Base-by-base conservation (phyloP, 1,140 invertebrate species). In the Zaprionus ghesquierei region DNA sequence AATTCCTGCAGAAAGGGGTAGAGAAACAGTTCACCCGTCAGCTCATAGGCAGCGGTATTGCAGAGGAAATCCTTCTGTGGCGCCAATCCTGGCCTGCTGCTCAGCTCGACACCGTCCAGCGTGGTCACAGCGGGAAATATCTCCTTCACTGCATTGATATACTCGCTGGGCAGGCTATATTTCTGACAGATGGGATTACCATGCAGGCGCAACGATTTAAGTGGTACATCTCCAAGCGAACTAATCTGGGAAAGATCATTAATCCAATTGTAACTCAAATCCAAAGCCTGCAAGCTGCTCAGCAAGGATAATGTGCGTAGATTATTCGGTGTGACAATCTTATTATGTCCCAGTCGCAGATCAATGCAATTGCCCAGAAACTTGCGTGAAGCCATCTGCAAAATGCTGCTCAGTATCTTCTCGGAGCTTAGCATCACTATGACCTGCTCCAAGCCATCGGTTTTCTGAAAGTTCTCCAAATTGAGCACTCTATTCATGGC, bases 161-260 rank as follows among this genome's bases (percentile, higher is more conserved):
- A 94, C 10, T 92, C 87, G 2, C 86, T 81, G 0, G 92, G 86
- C 31, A 92, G 77, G 2, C 77, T 89, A 50, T 92, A 93, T 33
- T 93, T 92, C 1, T 63, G 49, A 38, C 93, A 94, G 0, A 94
- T 61, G 0, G 92, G 93, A 77, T 94, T 94, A 0, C 93, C 93
- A 54, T 93, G 92, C 10, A 94, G 71, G 0, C 62, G 68, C n/a
- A 94, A 59, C 0, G 89, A 81, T 50, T 81, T 91, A 1, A 91
- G 46, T 0, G 77, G 77, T 8, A 91, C 33, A 9, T 71, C 58
- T 2, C 66, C 56, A 0, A 91, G 29, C 5, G 66, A 58, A 20
- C 62, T 70, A 2, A 91, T 69, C 0, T 55, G 29, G 9, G 70
- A 22, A 13, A 91, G 46, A 2, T 85, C 66, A 5, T 77, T 53